Percentiles rank a stretch among this genome's conserved stretches.
phyloP scores from a whole-genome alignment of 1,140 invertebrate genomes.

The Bombus sibiricus region DNA sequence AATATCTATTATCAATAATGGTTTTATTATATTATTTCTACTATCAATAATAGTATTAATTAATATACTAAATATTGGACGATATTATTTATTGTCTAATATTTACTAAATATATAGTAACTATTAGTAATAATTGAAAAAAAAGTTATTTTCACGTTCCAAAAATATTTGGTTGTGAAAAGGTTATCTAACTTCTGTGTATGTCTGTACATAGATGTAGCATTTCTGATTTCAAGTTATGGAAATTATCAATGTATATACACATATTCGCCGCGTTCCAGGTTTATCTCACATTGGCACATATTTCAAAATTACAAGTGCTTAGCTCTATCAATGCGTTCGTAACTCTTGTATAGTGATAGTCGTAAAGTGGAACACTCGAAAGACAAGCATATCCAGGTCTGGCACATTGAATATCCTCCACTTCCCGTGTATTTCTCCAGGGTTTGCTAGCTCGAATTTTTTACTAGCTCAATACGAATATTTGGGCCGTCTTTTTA shows the following conservation, averaged over 20 bases:
- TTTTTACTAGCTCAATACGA: constrained; percentile 8
- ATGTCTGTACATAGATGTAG: background rate
- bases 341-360: background rate
- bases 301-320: constrained; percentile 1
- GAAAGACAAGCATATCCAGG: constrained; percentile 25
- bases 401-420: constrained; percentile 20
- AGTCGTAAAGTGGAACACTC: constrained; percentile 17
- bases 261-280: background rate
- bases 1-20: background rate
- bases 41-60: background rate
- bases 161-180: background rate
- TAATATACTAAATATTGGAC: too few species aligned
- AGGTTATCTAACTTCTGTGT: background rate
- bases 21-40: too few species aligned
- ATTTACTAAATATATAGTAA: too few species aligned
- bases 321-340: background rate
- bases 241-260: background rate
- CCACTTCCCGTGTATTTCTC: constrained; percentile 44
- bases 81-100: too few species aligned
- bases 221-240: background rate
- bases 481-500: constrained; percentile 32
- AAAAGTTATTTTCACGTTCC: background rate
- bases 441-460: constrained; percentile 10
- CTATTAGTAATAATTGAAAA: background rate
- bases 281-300: background rate